Evolutionary conservation across 30 jellyfish, hydroid and myxozoan genomes (phyloP).

Genomic region (Aurelia aurita complex sp. Pacific): DNA sequence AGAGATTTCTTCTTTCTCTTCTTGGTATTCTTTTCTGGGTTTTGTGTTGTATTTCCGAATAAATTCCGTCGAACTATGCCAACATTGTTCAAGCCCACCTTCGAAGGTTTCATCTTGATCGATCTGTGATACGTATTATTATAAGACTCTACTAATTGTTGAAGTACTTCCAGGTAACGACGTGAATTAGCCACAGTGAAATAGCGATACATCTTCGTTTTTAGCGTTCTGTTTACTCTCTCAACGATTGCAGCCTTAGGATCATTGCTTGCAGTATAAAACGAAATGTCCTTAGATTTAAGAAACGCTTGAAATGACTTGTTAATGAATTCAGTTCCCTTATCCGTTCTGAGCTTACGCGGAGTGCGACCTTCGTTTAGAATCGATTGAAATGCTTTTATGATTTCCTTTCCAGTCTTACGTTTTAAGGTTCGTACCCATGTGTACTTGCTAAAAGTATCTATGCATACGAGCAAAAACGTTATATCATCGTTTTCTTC

Average conservation of each 20-base stretch:
- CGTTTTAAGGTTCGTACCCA: conserved; percentile 60
- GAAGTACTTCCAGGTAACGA: conserved; percentile 21
- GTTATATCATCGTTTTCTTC: conserved; percentile 33
- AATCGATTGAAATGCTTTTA: conserved; percentile 13
- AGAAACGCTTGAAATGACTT: conserved; percentile 5
- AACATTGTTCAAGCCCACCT: conserved; percentile 19
- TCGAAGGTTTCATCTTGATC: conserved; percentile 40
- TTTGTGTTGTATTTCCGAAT: not conserved
- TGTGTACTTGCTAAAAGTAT: conserved; percentile 46
- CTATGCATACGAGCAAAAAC: conserved; percentile 35
- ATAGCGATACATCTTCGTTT: conserved; percentile 37
- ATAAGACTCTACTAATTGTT: conserved; percentile 2
- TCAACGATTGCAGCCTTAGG: conserved; percentile 53
- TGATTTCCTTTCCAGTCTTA: conserved; percentile 12
- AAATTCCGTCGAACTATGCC: conserved; percentile 8
- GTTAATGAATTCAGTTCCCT: conserved; percentile 42
- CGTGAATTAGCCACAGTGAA: conserved; percentile 3
- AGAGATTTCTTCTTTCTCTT: not conserved
- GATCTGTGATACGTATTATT: conserved; percentile 51
- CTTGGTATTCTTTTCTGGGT: not conserved
- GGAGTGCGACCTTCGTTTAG: conserved; percentile 36
- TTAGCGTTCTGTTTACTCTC: conserved; percentile 42
- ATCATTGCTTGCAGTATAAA: conserved; percentile 25
- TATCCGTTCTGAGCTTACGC: conserved; percentile 17
- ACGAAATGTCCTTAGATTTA: too few relatives aligned